Percentiles rank a stretch among this genome's conserved stretches.
These are phyloP conservation scores for Hypselothyrea guttata DNA, from an alignment of 2,888 invertebrate species.

Conservation along the genomic window DNA sequence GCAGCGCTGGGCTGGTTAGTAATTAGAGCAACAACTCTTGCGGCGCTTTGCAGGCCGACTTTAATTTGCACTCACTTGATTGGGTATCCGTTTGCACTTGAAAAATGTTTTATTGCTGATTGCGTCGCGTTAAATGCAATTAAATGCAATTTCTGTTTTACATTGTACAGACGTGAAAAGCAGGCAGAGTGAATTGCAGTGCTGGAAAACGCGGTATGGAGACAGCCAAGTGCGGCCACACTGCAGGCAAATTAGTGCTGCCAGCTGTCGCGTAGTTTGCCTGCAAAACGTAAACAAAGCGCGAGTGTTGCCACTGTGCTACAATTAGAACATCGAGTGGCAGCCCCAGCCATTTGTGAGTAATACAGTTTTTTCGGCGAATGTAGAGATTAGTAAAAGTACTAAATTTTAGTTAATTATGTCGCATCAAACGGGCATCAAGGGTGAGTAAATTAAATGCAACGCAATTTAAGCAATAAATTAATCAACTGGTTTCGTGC, in stretches of 20 bases:
- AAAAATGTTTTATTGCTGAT: constrained; percentile 40
- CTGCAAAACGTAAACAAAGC: constrained; percentile 49
- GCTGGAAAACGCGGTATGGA: constrained; percentile 25
- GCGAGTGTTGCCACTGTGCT: constrained; percentile 5
- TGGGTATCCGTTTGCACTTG: constrained; percentile 53
- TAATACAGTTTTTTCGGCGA: constrained; percentile 57
- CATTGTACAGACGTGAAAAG: constrained; percentile 67
- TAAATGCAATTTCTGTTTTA: constrained; percentile 65
- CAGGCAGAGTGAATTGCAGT: constrained; percentile 39
- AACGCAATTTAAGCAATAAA: neutral
- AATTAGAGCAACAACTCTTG: constrained; percentile 25
- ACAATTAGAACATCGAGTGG: constrained; percentile 20
- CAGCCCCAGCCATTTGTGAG: constrained; percentile 57
- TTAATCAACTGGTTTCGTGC: constrained; percentile 32
- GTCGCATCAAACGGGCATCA: constrained; percentile 96
- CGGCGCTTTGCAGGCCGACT: neutral
- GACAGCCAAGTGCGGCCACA: constrained; percentile 22
- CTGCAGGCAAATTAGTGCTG: constrained; percentile 7
- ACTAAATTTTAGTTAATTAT: constrained; percentile 81
- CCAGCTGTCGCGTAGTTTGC: constrained; percentile 19
- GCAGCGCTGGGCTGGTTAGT: constrained; percentile 27
- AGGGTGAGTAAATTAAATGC: constrained; percentile 85
- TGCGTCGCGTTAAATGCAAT: constrained; percentile 56
- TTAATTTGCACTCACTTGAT: constrained; percentile 57
- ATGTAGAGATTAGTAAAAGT: constrained; percentile 31